phyloP scores from a whole-genome alignment of 1,140 invertebrate genomes.

The Pachypeltis micranthus region DNA sequence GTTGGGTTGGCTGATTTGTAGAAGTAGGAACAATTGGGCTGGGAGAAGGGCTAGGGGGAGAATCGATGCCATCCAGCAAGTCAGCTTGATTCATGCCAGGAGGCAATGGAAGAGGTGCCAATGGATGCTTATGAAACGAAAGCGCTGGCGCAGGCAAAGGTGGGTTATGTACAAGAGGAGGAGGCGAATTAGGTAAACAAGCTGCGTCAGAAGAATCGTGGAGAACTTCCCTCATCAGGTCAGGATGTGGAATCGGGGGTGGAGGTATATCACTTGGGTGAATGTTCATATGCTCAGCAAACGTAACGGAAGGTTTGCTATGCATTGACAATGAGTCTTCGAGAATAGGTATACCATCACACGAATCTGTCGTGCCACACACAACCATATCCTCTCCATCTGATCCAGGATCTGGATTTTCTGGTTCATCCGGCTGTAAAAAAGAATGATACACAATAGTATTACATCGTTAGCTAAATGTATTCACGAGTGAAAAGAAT shows the following conservation, averaged over 20 bases:
- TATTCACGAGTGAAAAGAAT: too few relatives aligned
- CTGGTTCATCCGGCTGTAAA: not conserved
- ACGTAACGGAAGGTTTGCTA: not conserved
- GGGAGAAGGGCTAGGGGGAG: conserved; percentile 49
- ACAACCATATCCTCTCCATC: not conserved
- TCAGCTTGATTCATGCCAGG: conserved; percentile 72
- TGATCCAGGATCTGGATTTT: not conserved
- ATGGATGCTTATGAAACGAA: conserved; percentile 26
- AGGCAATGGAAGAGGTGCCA: conserved; percentile 62
- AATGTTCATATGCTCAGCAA: conserved; percentile 10
- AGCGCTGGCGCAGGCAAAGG: conserved; percentile 29
- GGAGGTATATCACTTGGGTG: conserved; percentile 19
- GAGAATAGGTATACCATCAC: not conserved
- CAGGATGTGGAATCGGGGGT: conserved; percentile 23
- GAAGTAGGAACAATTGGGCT: too few relatives aligned
- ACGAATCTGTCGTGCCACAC: conserved; percentile 3
- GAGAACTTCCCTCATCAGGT: conserved; percentile 19
- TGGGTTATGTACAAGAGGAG: conserved; percentile 31
- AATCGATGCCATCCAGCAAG: conserved; percentile 54
- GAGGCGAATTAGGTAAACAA: conserved; percentile 17
- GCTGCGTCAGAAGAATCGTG: not conserved
- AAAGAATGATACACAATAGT: too few relatives aligned
- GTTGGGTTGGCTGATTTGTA: too few relatives aligned
- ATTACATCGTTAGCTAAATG: too few relatives aligned
- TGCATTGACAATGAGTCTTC: conserved; percentile 3